Base-by-base conservation (phyloP, 2,888 invertebrate species). In the Tigriopus californicus region DNA sequence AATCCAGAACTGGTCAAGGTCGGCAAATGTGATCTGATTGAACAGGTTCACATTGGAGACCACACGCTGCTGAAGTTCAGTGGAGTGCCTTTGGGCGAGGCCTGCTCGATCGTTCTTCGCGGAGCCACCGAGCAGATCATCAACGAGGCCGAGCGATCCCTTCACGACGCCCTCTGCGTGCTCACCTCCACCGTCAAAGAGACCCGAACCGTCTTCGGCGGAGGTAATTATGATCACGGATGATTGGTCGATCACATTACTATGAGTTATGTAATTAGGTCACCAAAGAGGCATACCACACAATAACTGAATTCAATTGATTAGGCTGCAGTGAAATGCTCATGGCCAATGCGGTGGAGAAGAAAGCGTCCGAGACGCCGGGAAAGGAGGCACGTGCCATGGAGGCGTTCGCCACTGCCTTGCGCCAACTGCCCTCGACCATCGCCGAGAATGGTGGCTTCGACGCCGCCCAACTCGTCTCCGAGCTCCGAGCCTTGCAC, bases 361-460 rank as follows among this genome's bases (percentile, higher is more conserved):
- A 79, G 62, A 81, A 82, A 58, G 92, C 94, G 1, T 79, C 83
- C 1, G 82, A 83, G 66, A 92, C 91, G 0, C 79, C 95, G 1
- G 97, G 97, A 65, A 98, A 99, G 74, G 95, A 98, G 74, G 83
- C 97, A 1, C 83, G 94, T 15, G 98, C 97, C 0, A 90, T 91
- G 76, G 97, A 98, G 73, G 82, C 94, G 0, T 97, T 89, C 75
- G 90, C 89, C 40, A 78, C 79, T 63, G 92, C 98, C 18, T 78
- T 99, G 51, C 61, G 69, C 41, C 68, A 89, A 66, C 75, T 99
- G 65, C 98, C 98, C 0, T 88, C 87, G 22, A 87, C 88, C 60
- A 95, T 99, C 64, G 92, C 95, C 42, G 98, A 99, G 72, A 99
- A 99, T 74, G 98, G 90, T 61, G 98, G 98, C 61, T 94, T 87